phyloP scores from a whole-genome alignment of 2,888 invertebrate species.

The Macaria notata region DNA sequence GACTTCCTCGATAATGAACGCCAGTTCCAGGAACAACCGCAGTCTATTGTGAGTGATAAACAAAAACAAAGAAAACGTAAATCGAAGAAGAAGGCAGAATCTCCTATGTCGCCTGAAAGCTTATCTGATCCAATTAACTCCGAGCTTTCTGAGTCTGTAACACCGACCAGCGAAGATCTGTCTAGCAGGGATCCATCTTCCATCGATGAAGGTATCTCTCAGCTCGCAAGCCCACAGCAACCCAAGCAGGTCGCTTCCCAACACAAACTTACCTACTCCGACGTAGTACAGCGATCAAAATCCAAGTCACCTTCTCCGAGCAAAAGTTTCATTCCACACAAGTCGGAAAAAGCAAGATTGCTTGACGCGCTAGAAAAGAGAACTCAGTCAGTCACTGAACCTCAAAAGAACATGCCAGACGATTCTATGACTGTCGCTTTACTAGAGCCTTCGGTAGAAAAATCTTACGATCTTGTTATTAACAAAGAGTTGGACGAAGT shows the following conservation, averaged over 20 bases:
- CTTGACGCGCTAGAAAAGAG: slow-evolving; percentile 67
- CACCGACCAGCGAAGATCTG: slow-evolving; percentile 71
- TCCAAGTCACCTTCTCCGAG: slow-evolving; percentile 76
- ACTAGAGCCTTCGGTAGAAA: slow-evolving; percentile 68
- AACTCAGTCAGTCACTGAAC: slow-evolving; percentile 55
- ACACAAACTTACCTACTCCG: slow-evolving; percentile 70
- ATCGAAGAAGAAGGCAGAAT: slow-evolving; percentile 67
- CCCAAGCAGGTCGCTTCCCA: slow-evolving; percentile 43
- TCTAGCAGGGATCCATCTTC: slow-evolving; percentile 68
- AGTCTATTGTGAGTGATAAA: slow-evolving; percentile 58
- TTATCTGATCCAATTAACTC: slow-evolving; percentile 76
- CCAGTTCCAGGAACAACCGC: slow-evolving; percentile 52
- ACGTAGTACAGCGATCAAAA: slow-evolving; percentile 74
- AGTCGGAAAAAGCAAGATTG: slow-evolving; percentile 62
- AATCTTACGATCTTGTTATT: slow-evolving; percentile 78
- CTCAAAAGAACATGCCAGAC: slow-evolving; percentile 49
- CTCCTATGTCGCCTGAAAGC: slow-evolving; percentile 71
- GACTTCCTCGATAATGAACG: slow-evolving; percentile 71
- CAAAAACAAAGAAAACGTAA: slow-evolving; percentile 68
- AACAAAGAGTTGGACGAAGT: slow-evolving; percentile 82
- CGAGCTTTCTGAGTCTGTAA: slow-evolving; percentile 70
- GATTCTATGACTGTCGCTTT: slow-evolving; percentile 61
- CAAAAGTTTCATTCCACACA: slow-evolving; percentile 54
- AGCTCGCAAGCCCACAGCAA: slow-evolving; percentile 56
- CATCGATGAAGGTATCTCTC: slow-evolving; percentile 75